A percentile compares a stretch with the other conserved stretches of the same genome.
phyloP scores from a whole-genome alignment of 2,113 vertebrate species.

The Ptyas mucosa region DNA sequence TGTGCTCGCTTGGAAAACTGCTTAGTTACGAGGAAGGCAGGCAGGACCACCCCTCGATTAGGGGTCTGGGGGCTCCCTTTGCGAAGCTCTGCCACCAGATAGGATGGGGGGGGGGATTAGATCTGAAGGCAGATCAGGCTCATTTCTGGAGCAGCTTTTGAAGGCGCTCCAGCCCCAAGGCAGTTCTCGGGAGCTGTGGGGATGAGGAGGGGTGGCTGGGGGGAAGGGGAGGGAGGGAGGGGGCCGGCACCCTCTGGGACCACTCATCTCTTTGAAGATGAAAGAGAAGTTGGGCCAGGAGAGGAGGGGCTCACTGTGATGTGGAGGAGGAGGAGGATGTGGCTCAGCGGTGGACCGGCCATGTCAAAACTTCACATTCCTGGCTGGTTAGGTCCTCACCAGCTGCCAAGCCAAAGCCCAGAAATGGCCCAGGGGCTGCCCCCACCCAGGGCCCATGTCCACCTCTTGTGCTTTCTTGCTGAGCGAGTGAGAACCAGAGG shows the following conservation, averaged over 20 bases:
- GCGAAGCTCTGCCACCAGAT: not conserved
- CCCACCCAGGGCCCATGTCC: not conserved
- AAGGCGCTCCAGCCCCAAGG: not conserved
- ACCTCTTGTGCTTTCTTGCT: not conserved
- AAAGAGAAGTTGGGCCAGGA: not conserved
- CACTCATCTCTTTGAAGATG: not conserved
- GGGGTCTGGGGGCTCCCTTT: not conserved
- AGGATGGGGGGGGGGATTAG: not conserved
- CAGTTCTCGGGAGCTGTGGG: not conserved
- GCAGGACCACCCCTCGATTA: not conserved
- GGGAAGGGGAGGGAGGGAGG: not conserved
- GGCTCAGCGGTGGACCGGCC: not conserved
- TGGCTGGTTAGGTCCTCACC: not conserved
- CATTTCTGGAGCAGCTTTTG: not conserved
- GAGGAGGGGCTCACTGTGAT: not conserved
- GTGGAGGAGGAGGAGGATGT: not conserved
- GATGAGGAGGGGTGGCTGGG: fast-evolving
- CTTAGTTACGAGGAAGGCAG: not conserved
- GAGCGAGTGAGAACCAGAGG: not conserved
- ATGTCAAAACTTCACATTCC: not conserved
- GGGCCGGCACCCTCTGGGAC: not conserved
- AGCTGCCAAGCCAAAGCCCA: not conserved
- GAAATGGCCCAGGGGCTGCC: too few relatives aligned
- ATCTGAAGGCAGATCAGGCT: not conserved
- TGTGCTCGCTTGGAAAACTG: not conserved